A percentile compares a stretch with the other conserved stretches of the same genome.
Conservation (phyloP, 1,140 invertebrate species). For the Drosophila bocki region DNA sequence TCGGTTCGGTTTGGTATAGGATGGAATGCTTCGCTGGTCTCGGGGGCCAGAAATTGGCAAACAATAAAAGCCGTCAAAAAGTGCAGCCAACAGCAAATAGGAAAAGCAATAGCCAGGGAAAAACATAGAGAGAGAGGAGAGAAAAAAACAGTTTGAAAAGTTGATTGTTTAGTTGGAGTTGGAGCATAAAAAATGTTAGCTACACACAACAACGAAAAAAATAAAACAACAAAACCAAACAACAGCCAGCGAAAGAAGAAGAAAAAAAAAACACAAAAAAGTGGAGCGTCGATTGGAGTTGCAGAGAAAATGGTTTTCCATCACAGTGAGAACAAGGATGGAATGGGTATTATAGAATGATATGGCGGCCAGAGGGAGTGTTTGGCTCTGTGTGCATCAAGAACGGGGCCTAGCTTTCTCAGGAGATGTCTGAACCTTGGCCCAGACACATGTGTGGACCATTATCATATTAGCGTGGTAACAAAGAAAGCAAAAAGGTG, state of each 20-base stretch:
- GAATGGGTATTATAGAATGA: background rate
- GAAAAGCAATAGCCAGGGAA: conserved; percentile 55
- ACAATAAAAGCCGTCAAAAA: conserved; percentile 84
- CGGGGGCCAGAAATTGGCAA: conserved; percentile 80
- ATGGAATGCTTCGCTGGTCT: conserved; percentile 74
- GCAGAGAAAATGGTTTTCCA: conserved; percentile 64
- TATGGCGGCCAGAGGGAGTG: conserved; percentile 13
- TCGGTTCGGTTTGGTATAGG: conserved; percentile 21
- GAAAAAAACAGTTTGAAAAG: conserved; percentile 79
- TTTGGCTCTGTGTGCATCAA: conserved; percentile 40
- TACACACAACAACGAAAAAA: conserved; percentile 50
- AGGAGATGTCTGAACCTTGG: conserved; percentile 36
- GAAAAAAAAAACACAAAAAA: conserved; percentile 55
- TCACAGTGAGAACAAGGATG: conserved; percentile 54
- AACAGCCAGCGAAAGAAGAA: conserved; percentile 15
- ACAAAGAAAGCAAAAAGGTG: conserved; percentile 11
- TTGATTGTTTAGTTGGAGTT: conserved; percentile 84
- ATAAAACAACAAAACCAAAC: conserved; percentile 17
- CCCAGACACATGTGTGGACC: conserved; percentile 22
- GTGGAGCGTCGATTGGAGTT: conserved; percentile 74
- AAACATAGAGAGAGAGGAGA: conserved; percentile 12
- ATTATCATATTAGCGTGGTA: conserved; percentile 44
- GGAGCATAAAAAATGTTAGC: conserved; percentile 79
- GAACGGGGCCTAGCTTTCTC: conserved; percentile 52
- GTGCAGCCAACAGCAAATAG: conserved; percentile 74